These are phyloP conservation scores for Hippotragus niger DNA, from an alignment of 2,113 vertebrate genomes.

Conservation along the genomic window DNA sequence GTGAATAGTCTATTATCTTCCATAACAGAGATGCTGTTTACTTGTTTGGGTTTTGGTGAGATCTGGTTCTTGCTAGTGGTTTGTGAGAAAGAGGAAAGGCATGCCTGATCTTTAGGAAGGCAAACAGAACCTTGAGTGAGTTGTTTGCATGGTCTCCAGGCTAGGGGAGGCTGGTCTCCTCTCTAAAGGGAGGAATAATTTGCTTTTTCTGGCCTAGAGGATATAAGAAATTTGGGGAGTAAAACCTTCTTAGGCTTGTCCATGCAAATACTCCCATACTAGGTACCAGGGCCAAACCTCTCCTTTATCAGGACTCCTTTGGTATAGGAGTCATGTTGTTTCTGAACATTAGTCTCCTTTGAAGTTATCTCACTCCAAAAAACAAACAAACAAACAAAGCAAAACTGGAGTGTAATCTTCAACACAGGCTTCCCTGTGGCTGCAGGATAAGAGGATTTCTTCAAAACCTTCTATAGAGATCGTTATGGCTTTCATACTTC, in stretches of 20 bases:
- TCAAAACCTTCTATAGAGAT: background rate
- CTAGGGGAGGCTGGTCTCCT: background rate
- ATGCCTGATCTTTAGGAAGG: background rate
- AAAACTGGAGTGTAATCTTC: background rate
- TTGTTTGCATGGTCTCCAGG: background rate
- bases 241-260: background rate
- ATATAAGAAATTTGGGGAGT: background rate
- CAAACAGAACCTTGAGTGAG: background rate
- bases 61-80: background rate
- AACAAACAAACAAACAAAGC: background rate
- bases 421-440: background rate
- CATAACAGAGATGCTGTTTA: background rate
- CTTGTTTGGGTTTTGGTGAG: background rate
- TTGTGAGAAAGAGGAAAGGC: background rate
- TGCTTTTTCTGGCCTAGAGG: background rate
- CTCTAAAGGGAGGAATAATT: background rate
- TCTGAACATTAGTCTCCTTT: background rate
- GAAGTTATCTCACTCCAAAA: background rate
- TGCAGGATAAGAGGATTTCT: background rate
- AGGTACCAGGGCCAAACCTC: background rate
- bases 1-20: background rate
- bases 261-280: background rate
- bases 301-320: background rate
- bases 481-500: background rate
- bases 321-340: background rate